Evolutionary conservation across 2,888 invertebrate species (phyloP), one percentile per base, ranked within the genome.

Genomic region (Thysanoteuthis rhombus): DNA sequence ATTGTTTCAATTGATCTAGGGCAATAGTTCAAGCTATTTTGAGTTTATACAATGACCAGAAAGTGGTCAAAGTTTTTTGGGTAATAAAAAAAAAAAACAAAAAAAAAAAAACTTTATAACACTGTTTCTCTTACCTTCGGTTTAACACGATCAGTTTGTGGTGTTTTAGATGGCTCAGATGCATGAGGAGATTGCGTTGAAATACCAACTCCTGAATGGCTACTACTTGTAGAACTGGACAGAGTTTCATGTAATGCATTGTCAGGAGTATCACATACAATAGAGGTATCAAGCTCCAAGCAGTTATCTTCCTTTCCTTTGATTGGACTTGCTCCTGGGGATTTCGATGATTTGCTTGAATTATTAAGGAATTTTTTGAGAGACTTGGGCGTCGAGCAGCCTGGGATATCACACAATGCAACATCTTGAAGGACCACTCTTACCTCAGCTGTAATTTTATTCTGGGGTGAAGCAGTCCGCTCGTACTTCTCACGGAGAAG

Each of bases 141-240:
- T 75, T 75, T 75, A n/a, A 75, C 16, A n/a, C n/a, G 75, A 75
- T 28, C 32, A 58, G 58, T 58, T 32, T 58, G 25, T 3, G 75
- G n/a, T 19, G n/a, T 75, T n/a, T 36, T 12, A 36, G 75, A n/a
- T 4, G 36, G n/a, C n/a, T 75, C 75, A 12, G 75, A 75, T n/a
- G 75, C 75, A 75, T 42, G 40, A 4, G 91, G 39, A 91, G 91
- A 45, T 12, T 91, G 40, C 12, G 91, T 91, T 42, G 91, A 45
- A 91, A 45, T 16, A 91, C 42, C 91, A 91, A 25, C 32, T 91
- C 28, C 91, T 91, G 91, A 91, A 40, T 91, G 38, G 40, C 32
- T 42, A n/a, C 40, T 90, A 91, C 40, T 91, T 91, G 39, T 91
- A 91, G 91, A 91, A 45, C 40, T 91, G 39, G 91, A 40, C 42